Evolutionary conservation across 2,888 invertebrate species (phyloP), one percentile per base, ranked within the genome.

Genomic region (Drosophila ustulata): DNA sequence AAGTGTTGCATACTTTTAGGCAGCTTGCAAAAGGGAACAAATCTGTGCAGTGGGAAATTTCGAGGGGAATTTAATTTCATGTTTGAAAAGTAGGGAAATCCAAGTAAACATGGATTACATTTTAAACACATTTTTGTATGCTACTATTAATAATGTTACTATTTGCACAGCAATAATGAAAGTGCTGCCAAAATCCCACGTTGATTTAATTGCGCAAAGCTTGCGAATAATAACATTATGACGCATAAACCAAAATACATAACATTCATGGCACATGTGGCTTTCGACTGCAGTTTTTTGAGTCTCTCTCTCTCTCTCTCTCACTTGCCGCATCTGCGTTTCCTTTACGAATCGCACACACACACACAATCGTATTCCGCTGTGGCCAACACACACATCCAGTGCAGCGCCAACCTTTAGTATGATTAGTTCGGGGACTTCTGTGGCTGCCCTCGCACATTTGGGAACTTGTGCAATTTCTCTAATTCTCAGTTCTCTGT

Each of bases 1-100:
- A 67, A 55, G 23, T 68, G 28, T 57, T 67, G 77, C 79, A 71
- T 79, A 68, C 77, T 66, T 71, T 71, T 6, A 0, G 59, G 80
- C 64, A 1, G 59, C 0, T 0, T 0, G 6, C 2, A 28, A 28
- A 55, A 18, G 8, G 30, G 49, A 8, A 23, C 18, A 5, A 32
- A 11, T 8, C 13, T 32, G 18, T 49, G 32, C 30, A 43, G 7
- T 7, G 53, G 53, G 43, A 56, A 55, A 9, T 57, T 45, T 41
- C 0, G 23, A 23, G n/a, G 41, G 53, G 43, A 43, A 43, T 23
- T 53, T 28, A 2, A 53, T 43, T 18, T 0, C 6, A 7, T 4
- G 3, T 53, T 39, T 30, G 4, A 23, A 18, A 18, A 3, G 18
- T 30, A 11, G 41, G 37, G 51, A 51, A 37, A 39, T 51, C n/a